These are phyloP conservation scores for Argynnis bischoffii DNA, from an alignment of 2,888 invertebrate genomes.

Conservation along the genomic window DNA sequence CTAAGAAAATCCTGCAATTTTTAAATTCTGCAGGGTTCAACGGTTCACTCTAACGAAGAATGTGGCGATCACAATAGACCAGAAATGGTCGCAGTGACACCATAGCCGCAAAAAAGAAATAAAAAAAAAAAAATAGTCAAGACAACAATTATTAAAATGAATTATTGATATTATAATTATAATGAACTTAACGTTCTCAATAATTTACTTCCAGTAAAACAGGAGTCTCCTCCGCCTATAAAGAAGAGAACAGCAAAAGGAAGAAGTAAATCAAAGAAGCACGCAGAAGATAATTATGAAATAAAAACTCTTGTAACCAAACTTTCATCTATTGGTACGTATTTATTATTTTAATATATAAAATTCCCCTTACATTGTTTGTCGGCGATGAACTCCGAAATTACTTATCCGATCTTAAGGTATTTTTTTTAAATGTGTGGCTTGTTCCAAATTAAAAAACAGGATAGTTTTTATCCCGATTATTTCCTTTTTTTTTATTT, in stretches of 20 bases:
- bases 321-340: constrained; percentile 21
- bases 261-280: constrained; percentile 25
- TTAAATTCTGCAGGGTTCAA: too few relatives aligned
- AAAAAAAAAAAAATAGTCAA: too few relatives aligned
- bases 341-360: not conserved
- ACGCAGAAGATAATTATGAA: constrained; percentile 16
- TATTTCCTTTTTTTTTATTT: not conserved
- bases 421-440: too few relatives aligned
- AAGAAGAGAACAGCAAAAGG: constrained; percentile 22
- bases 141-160: not conserved
- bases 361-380: too few relatives aligned
- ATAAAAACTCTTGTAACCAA: constrained; percentile 21
- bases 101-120: too few relatives aligned
- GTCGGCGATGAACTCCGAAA: too few relatives aligned
- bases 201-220: constrained; percentile 34
- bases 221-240: constrained; percentile 27
- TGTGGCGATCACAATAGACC: too few relatives aligned
- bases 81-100: too few relatives aligned
- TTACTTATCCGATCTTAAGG: not conserved
- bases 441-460: too few relatives aligned
- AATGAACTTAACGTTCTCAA: not conserved
- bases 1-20: too few relatives aligned
- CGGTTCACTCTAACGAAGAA: too few relatives aligned
- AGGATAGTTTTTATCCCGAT: not conserved
- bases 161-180: not conserved